phyloP scores from a whole-genome alignment of 2,797 vertebrate genomes.

The Poecile montanus region DNA sequence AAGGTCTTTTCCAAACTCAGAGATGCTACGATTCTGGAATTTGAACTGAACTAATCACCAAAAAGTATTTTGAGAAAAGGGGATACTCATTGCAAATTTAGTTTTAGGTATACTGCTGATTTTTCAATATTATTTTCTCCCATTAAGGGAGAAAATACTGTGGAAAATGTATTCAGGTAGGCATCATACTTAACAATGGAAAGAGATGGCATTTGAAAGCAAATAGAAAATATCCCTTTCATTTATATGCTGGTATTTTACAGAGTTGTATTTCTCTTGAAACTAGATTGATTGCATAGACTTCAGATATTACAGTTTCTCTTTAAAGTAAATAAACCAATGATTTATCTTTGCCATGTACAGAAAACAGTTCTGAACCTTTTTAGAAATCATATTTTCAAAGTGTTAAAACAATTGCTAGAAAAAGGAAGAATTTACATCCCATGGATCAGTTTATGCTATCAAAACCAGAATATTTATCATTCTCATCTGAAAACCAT shows the following conservation, averaged over 20 bases:
- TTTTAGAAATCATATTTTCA: background rate
- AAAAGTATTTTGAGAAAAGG: background rate
- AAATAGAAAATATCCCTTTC: background rate
- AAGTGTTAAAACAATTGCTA: background rate
- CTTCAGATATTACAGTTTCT: background rate
- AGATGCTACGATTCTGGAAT: background rate
- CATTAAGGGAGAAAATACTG: background rate
- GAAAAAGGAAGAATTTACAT: background rate
- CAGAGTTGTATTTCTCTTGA: background rate
- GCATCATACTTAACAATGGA: background rate
- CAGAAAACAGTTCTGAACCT: background rate
- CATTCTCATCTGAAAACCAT: background rate
- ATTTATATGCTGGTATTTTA: background rate
- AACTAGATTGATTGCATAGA: background rate
- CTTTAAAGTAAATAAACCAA: constrained; percentile 14
- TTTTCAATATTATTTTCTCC: background rate
- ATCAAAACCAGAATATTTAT: background rate
- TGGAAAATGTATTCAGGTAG: background rate
- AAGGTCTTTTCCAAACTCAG: background rate
- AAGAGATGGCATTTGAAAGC: background rate
- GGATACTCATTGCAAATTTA: background rate
- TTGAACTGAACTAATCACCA: background rate
- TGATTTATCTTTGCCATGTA: background rate
- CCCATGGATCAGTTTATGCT: background rate
- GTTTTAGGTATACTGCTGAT: background rate